A percentile compares a stretch with the other conserved stretches of the same genome.
These are phyloP conservation scores for Corythornis cristatus DNA, from an alignment of 2,113 vertebrate species.

Conservation along the genomic window DNA sequence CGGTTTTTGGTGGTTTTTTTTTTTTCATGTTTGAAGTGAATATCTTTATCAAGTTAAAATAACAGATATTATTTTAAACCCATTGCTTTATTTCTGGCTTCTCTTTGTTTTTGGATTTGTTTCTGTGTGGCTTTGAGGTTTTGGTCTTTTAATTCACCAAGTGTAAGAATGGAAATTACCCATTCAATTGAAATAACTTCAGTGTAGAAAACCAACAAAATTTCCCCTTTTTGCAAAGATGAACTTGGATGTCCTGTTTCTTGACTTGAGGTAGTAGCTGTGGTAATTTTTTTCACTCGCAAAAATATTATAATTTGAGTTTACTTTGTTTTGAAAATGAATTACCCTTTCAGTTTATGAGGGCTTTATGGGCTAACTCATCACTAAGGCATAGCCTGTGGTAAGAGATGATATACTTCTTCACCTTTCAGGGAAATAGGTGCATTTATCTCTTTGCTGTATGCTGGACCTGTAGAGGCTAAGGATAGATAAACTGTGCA, in stretches of 20 bases:
- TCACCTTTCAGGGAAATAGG: background rate
- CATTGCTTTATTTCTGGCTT: background rate
- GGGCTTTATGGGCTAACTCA: background rate
- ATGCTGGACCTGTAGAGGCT: background rate
- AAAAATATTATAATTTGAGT: background rate
- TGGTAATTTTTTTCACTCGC: background rate
- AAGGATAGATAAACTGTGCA: background rate
- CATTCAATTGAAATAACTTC: background rate
- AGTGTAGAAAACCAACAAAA: background rate
- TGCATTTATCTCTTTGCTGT: background rate
- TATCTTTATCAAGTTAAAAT: background rate
- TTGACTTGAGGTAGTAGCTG: background rate
- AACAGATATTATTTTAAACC: background rate
- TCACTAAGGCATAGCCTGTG: background rate
- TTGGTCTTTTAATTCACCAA: background rate
- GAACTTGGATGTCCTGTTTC: background rate
- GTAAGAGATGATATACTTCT: background rate
- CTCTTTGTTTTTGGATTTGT: background rate
- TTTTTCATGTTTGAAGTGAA: fast-evolving
- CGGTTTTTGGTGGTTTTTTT: background rate
- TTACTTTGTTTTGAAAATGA: background rate
- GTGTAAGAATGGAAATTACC: background rate
- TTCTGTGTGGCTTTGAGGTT: background rate
- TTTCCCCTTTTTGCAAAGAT: background rate
- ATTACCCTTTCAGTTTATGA: fast-evolving